Conservation (phyloP, 2,113 vertebrate genomes). For the Tringa solitaria region DNA sequence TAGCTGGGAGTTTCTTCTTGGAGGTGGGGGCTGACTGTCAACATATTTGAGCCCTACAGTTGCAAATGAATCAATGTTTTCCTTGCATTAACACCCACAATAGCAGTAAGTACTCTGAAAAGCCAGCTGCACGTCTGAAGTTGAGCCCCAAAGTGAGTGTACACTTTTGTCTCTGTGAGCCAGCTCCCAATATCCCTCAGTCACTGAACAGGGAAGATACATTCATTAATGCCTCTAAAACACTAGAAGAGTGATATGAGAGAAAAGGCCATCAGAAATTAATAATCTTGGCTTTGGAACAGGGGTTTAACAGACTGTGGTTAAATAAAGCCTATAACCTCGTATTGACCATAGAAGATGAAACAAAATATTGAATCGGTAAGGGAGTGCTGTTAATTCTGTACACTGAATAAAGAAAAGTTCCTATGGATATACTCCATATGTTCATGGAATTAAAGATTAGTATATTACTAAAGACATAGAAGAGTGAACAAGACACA, state of each 20-base stretch:
- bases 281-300: neutral
- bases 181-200: neutral
- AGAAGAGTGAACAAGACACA: neutral
- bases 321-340: neutral
- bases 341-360: neutral
- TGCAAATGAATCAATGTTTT: neutral
- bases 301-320: neutral
- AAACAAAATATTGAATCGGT: neutral
- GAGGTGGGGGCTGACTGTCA: neutral
- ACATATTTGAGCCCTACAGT: neutral
- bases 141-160: neutral
- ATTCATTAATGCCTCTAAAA: neutral
- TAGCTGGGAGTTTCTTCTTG: rapidly evolving
- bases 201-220: neutral
- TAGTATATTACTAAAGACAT: neutral
- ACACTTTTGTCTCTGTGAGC: neutral
- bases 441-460: neutral
- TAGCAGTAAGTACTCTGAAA: neutral
- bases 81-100: neutral
- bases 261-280: neutral
- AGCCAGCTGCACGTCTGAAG: rapidly evolving
- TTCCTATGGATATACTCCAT: neutral
- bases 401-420: neutral
- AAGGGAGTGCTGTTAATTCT: neutral
- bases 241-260: neutral